Base-by-base conservation (phyloP, 2,797 vertebrate species). In the Tenualosa thibaudeaui region DNA sequence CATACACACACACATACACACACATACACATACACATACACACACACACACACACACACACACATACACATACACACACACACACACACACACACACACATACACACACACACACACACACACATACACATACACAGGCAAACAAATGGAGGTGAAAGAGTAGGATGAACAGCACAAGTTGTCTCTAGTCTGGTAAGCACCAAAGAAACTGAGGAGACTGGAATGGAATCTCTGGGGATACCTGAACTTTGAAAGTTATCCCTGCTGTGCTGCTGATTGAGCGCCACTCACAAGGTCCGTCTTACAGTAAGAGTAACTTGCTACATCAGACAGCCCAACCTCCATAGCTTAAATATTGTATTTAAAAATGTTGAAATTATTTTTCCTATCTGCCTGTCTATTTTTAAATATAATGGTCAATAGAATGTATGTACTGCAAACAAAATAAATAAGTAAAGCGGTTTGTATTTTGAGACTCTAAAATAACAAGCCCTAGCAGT, bases 71-170 rank as follows among this genome's bases (percentile, higher is more conserved):
- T 26, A 68, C 62, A 37, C 62, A 68, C 62, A 37, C 24, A 68
- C 26, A 68, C 62, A 68, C 26, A 37, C 62, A 68, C 62, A 37
- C 62, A 68, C 62, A 68, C 26, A 68, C 62, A 68, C 26, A 68
- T 26, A 68, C 62, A 68, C 62, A 31, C 62, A 68, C 26, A 68
- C 62, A 68, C 26, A 68, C 62, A 68, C 62, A 68, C 62, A 68
- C 62, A 68, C 62, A 68, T 1, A 68, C 62, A 68, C 24, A 68
- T 26, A 68, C 10, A 31, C 62, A 68, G 7, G 31, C 62, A 37
- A 5, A 26, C 8, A 26, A 31, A 40, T 22, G 19, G 19, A 58
- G 56, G 19, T 58, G 13, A 10, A 13, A n/a, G 56, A 58, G 56
- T 58, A 58, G 5, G 56, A 5, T 5, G 19, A 58, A n/a, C 19